Percentiles rank a stretch among this genome's conserved stretches.
Evolutionary conservation across 2,113 vertebrate genomes (phyloP).

Genomic region (Romanogobio albipinnatus): DNA sequence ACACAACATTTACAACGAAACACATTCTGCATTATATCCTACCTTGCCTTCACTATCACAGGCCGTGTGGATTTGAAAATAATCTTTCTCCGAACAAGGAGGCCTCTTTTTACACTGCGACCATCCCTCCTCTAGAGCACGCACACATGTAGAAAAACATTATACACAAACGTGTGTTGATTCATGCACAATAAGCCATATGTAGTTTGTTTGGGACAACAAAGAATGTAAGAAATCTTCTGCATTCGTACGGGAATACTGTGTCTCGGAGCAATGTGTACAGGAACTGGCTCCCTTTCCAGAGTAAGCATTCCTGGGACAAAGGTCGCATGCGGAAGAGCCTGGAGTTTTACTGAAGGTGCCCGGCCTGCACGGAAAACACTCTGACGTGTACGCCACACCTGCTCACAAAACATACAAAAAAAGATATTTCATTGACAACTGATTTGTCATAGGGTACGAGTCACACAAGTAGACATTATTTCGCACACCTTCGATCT

Average conservation of each 20-base stretch:
- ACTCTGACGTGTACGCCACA: slow-evolving; percentile 95
- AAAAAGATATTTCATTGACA: background rate
- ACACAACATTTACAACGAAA: background rate
- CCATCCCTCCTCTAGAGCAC: slow-evolving; percentile 85
- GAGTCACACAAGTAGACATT: background rate
- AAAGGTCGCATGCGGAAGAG: slow-evolving; percentile 85
- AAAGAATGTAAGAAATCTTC: background rate
- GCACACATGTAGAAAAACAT: background rate
- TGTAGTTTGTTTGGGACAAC: background rate
- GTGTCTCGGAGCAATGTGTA: slow-evolving; percentile 79
- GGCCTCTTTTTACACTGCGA: slow-evolving; percentile 80
- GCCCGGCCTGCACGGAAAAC: slow-evolving; percentile 92
- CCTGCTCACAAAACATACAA: slow-evolving; percentile 72
- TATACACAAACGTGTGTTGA: background rate
- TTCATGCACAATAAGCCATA: background rate
- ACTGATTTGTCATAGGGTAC: background rate
- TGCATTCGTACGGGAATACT: slow-evolving; percentile 84
- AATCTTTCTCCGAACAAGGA: slow-evolving; percentile 89
- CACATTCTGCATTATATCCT: slow-evolving; percentile 41
- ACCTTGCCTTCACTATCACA: slow-evolving; percentile 94
- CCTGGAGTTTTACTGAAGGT: slow-evolving; percentile 89
- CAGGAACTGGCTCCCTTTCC: slow-evolving; percentile 92
- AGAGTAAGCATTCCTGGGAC: slow-evolving; percentile 88
- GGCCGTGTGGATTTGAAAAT: slow-evolving; percentile 91
- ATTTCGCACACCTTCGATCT: slow-evolving; percentile 86